These are phyloP conservation scores for Vulpes lagopus DNA, from an alignment of 2,113 vertebrate species.

Conservation along the genomic window DNA sequence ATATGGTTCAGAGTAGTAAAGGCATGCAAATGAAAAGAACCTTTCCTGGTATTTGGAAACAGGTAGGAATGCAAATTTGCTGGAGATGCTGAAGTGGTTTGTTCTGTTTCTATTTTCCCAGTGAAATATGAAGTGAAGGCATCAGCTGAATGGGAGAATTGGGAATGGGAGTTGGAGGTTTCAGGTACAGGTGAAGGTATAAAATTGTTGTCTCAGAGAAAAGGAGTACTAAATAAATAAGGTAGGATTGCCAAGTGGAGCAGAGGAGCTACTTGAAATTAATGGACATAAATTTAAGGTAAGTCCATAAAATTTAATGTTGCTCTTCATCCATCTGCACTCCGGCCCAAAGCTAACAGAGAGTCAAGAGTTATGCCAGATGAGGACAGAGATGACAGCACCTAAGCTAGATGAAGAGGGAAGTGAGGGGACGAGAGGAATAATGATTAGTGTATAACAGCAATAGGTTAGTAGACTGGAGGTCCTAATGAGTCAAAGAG, in stretches of 20 bases:
- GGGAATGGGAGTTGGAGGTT: rapidly evolving
- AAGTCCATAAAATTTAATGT: not conserved
- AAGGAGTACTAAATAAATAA: not conserved
- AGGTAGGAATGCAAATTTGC: not conserved
- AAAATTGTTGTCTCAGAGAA: not conserved
- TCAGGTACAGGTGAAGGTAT: not conserved
- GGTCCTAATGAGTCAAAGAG: not conserved
- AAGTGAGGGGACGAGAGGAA: not conserved
- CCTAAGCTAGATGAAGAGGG: not conserved
- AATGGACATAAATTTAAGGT: not conserved
- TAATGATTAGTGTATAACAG: not conserved
- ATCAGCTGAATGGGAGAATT: not conserved
- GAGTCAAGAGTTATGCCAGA: not conserved
- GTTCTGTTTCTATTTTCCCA: not conserved
- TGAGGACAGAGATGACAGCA: not conserved
- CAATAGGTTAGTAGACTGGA: not conserved
- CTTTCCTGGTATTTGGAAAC: not conserved
- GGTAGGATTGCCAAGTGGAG: not conserved
- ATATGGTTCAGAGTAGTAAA: not conserved
- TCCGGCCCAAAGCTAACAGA: not conserved
- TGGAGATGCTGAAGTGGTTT: not conserved
- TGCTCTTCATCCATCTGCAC: not conserved
- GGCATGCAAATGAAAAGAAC: not conserved
- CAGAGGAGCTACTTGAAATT: not conserved
- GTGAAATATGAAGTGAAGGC: not conserved